Percentiles rank a stretch among this genome's conserved stretches.
Evolutionary conservation across 2,888 invertebrate genomes (phyloP).

Genomic region (Brachypterus glaber): DNA sequence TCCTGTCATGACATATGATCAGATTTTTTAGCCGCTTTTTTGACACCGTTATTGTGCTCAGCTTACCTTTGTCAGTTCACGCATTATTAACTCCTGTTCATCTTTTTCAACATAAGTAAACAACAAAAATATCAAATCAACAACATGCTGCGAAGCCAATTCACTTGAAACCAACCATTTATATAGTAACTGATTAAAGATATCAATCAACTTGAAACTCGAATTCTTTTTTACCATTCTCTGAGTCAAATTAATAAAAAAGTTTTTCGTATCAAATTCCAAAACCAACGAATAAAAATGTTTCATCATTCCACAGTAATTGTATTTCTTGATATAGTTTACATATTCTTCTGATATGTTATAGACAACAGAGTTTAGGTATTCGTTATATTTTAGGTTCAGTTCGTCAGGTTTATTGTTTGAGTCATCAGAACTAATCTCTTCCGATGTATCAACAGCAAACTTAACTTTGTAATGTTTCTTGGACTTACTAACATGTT

Average conservation of each 20-base stretch:
- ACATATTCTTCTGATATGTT: constrained; percentile 47
- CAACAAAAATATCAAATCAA: constrained; percentile 55
- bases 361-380: constrained; percentile 42
- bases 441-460: constrained; percentile 19
- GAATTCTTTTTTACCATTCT: constrained; percentile 23
- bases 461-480: constrained; percentile 49
- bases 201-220: constrained; percentile 23
- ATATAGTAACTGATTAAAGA: constrained; percentile 30
- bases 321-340: constrained; percentile 42
- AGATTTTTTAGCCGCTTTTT: too few relatives aligned
- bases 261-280: constrained; percentile 47
- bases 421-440: too few relatives aligned
- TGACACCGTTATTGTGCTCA: too few relatives aligned
- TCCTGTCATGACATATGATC: too few relatives aligned
- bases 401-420: background rate
- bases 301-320: constrained; percentile 42
- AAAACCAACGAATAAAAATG: constrained; percentile 47
- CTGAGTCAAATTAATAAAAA: constrained; percentile 43
- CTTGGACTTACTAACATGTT: constrained; percentile 38
- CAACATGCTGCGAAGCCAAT: constrained; percentile 45
- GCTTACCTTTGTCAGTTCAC: constrained; percentile 46
- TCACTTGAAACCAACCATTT: constrained; percentile 46
- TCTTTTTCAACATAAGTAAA: constrained; percentile 45
- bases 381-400: constrained; percentile 39
- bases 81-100: constrained; percentile 48